Conservation (phyloP, 1,140 invertebrate species). For the Calliphora vicina region DNA sequence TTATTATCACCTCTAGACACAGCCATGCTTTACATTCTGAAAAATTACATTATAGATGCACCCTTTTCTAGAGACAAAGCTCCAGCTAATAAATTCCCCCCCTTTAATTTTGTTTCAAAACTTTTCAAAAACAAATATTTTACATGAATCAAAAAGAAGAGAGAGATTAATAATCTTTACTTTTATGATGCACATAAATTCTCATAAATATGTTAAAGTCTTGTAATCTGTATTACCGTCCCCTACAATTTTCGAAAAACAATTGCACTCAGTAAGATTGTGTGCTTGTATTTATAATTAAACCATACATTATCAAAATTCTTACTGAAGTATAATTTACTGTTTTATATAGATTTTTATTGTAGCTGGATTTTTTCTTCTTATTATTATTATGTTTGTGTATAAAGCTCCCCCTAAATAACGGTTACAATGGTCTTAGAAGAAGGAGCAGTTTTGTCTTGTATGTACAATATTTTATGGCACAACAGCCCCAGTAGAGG, state of each 20-base stretch:
- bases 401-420: background rate
- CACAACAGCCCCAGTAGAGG: background rate
- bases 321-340: background rate
- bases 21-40: background rate
- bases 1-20: background rate
- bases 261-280: background rate
- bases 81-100: background rate
- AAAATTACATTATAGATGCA: background rate
- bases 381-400: too few species aligned
- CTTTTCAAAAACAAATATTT: background rate
- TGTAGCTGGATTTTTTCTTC: background rate
- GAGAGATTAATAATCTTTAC: background rate
- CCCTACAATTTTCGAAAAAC: background rate
- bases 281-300: background rate
- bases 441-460: too few species aligned
- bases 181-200: background rate
- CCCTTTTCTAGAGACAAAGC: background rate
- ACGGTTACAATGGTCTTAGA: background rate
- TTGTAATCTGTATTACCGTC: background rate
- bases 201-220: background rate
- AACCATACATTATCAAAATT: constrained; percentile 3
- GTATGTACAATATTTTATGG: background rate
- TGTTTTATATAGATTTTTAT: background rate
- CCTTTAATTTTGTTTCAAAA: background rate
- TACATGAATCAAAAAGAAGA: background rate